Percentiles rank a stretch among this genome's conserved stretches.
Conservation (phyloP, 2,797 vertebrate species). For the Alectoris magna region DNA sequence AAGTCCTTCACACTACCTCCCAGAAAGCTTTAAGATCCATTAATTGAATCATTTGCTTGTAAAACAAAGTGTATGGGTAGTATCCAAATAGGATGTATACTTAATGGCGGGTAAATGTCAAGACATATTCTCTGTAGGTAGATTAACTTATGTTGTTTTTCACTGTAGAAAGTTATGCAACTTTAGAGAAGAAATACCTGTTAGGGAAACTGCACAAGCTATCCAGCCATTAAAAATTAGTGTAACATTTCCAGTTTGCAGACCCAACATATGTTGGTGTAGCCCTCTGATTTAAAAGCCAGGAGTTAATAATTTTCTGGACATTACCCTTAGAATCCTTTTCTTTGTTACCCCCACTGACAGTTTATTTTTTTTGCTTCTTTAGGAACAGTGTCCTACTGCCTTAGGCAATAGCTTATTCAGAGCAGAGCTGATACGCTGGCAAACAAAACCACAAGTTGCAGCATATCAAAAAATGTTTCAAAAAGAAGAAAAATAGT, state of each 20-base stretch:
- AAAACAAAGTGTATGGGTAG: neutral
- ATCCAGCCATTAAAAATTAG: constrained; percentile 16
- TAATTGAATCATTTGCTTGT: neutral
- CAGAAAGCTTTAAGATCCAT: neutral
- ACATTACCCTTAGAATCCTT: neutral
- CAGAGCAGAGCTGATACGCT: neutral
- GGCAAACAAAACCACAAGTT: neutral
- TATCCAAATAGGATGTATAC: neutral
- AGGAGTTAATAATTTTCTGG: constrained; percentile 40
- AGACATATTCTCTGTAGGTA: neutral
- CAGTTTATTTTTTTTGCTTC: neutral
- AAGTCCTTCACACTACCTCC: neutral
- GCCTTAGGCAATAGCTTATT: constrained; percentile 1
- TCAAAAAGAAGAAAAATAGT: neutral
- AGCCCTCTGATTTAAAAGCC: neutral
- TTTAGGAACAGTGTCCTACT: neutral
- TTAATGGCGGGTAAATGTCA: neutral
- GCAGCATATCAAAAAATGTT: neutral
- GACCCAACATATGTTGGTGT: neutral
- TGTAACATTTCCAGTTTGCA: neutral
- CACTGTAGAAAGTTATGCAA: neutral
- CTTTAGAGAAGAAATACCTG: neutral
- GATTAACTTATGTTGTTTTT: neutral
- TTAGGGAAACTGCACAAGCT: neutral
- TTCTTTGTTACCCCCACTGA: constrained; percentile 30